Evolutionary conservation across 2,888 invertebrate genomes (phyloP), one percentile per base, ranked within the genome.

Genomic region (Andricus curvator): DNA sequence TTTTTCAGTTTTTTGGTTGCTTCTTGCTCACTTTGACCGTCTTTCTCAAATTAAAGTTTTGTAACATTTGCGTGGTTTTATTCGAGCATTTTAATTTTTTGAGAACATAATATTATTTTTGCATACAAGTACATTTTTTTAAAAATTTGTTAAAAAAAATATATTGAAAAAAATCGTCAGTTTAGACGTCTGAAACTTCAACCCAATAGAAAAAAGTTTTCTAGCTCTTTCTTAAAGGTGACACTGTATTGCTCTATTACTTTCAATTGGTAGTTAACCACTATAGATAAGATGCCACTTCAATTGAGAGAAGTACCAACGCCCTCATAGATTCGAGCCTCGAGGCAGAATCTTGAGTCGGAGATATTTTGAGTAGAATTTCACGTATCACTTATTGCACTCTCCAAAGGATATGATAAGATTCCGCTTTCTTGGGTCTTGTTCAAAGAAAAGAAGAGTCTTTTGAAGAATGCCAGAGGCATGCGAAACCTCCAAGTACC

Each of bases 261-360:
- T 51, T 70, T 11, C 20, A 51, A 20, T 51, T 70, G 51, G 29
- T 29, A 29, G 70, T 70, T 70, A 70, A 70, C 48, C 20, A 48
- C 29, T 51, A n/a, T 48, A 51, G 51, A 70, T 70, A 70, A 48
- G 29, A 44, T 8, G 22, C 44, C 22, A 25, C 68, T 48, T 70
- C 29, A 48, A 0, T 51, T 48, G 20, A 29, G 44, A 25, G 29
- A 25, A 25, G 20, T 70, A 44, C 29, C 4, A 67, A 44, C 4
- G 25, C 20, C 48, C 29, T 70, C 20, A 51, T 29, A 51, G 51
- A 29, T 51, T 70, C 51, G 5, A 70, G 11, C 25, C 51, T 48
- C 29, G 48, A 51, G 29, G 29, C n/a, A 29, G 70, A 70, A 48
- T 70, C 20, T 51, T 51, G 29, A 70, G 48, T 29, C 11, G 51